Evolutionary conservation across 1,140 invertebrate genomes (phyloP).

Genomic region (Habropoda laboriosa): DNA sequence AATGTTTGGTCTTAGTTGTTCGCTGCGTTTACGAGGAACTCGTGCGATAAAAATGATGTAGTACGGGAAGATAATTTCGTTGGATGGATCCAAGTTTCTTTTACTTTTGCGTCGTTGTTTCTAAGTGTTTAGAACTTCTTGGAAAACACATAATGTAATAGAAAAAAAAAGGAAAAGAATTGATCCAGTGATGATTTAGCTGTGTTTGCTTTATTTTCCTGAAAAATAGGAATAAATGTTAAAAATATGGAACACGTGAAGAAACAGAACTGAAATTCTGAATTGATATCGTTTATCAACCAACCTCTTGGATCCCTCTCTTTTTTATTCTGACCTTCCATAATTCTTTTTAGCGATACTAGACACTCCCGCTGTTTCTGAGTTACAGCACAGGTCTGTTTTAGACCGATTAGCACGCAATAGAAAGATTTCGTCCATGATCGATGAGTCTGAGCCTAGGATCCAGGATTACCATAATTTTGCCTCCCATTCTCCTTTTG

Average conservation of each 20-base stretch:
- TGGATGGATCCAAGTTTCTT: neutral
- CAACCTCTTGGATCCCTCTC: neutral
- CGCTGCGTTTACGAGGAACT: neutral
- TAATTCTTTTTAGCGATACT: slow-evolving; percentile 22
- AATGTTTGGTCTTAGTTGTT: neutral
- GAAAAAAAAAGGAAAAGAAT: too few relatives aligned
- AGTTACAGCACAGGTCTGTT: slow-evolving; percentile 16
- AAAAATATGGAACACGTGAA: too few relatives aligned
- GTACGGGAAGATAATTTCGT: slow-evolving; percentile 6
- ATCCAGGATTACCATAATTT: slow-evolving; percentile 27
- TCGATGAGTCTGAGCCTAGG: slow-evolving; percentile 9
- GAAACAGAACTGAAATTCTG: too few relatives aligned
- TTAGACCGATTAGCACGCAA: slow-evolving; percentile 37
- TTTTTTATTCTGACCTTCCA: neutral
- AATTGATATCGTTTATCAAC: neutral
- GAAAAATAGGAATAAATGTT: too few relatives aligned
- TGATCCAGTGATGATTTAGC: too few relatives aligned
- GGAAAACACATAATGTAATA: neutral
- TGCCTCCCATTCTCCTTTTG: neutral
- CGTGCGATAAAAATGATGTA: slow-evolving; percentile 3
- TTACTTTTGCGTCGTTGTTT: neutral
- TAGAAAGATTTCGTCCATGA: slow-evolving; percentile 29
- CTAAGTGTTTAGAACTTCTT: too few relatives aligned
- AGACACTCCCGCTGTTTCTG: slow-evolving; percentile 41
- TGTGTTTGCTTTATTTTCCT: too few relatives aligned